These are phyloP conservation scores for Gymnocypris eckloni DNA, from an alignment of 2,797 vertebrate genomes.

Conservation along the genomic window DNA sequence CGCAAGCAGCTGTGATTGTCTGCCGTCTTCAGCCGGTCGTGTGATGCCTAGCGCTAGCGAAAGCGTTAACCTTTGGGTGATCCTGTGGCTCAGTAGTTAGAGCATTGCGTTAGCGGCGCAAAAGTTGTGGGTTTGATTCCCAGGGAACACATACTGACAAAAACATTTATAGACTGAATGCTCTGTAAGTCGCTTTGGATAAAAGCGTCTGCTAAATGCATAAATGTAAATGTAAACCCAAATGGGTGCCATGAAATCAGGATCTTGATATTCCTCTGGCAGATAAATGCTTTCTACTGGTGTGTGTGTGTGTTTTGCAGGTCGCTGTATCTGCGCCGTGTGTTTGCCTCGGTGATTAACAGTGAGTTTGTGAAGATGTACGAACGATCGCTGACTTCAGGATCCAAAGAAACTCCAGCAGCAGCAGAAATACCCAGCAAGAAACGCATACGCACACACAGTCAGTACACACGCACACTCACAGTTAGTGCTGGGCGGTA, in stretches of 20 bases:
- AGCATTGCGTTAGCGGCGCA: no score
- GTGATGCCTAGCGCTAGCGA: neutral
- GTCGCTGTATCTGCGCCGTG: constrained; percentile 29
- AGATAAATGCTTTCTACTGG: neutral
- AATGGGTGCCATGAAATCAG: neutral
- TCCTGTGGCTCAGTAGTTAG: no score
- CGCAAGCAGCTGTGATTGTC: constrained; percentile 78
- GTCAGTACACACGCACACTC: neutral
- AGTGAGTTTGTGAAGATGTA: constrained; percentile 48
- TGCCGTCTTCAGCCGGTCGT: neutral
- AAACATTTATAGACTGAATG: no score
- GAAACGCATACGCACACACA: constrained; percentile 45
- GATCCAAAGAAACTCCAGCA: constrained; percentile 8
- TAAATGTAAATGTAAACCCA: no score
- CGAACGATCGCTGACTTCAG: constrained; percentile 50
- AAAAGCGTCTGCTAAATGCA: no score
- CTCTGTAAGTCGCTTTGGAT: no score
- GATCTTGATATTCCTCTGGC: neutral
- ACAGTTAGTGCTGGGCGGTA: no score
- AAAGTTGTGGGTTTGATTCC: no score
- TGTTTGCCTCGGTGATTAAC: neutral
- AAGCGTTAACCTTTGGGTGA: no score
- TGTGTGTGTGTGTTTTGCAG: constrained; percentile 12
- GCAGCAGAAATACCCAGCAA: constrained; percentile 29
- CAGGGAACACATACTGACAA: no score